Percentiles rank a stretch among this genome's conserved stretches.
Evolutionary conservation across 2,888 invertebrate species (phyloP).

Genomic region (Ectemnius lituratus): DNA sequence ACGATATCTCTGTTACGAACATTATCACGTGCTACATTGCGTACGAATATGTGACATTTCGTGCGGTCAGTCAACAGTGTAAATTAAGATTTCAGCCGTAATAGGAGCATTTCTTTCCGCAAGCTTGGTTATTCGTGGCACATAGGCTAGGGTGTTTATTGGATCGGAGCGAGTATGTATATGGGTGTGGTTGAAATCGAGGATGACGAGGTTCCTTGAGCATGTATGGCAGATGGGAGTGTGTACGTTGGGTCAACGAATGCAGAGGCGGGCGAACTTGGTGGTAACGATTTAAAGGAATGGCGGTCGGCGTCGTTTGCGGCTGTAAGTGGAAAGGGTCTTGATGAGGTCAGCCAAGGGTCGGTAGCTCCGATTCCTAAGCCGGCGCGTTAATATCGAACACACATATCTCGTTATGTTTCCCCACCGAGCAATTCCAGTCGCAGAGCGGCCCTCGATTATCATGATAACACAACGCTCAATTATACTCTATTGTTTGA

Average conservation of each 20-base stretch:
- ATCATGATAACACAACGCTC: too few relatives aligned
- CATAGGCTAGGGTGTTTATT: slow-evolving; percentile 21
- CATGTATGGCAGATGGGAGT: neutral
- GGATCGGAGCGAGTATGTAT: slow-evolving; percentile 25
- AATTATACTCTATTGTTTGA: too few relatives aligned
- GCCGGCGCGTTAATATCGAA: slow-evolving; percentile 14
- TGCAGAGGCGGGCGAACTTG: neutral
- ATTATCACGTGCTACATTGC: neutral
- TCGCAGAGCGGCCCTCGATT: neutral
- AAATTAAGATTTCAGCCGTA: neutral
- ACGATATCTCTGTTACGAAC: neutral
- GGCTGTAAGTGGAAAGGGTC: slow-evolving; percentile 44
- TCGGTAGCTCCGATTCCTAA: slow-evolving; percentile 30
- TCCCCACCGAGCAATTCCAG: slow-evolving; percentile 2
- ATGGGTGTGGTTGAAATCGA: slow-evolving; percentile 13
- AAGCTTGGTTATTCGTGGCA: slow-evolving; percentile 11
- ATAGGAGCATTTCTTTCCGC: neutral
- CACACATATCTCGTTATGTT: neutral
- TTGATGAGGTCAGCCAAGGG: slow-evolving; percentile 37
- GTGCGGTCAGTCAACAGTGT: neutral
- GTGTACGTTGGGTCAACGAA: slow-evolving; percentile 13
- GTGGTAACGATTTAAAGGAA: slow-evolving; percentile 42
- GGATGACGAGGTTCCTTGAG: slow-evolving; percentile 3
- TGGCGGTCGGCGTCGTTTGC: slow-evolving; percentile 21
- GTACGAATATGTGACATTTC: too few relatives aligned